Evolutionary conservation across 1,140 invertebrate genomes (phyloP).

Genomic region (Artemia franciscana): DNA sequence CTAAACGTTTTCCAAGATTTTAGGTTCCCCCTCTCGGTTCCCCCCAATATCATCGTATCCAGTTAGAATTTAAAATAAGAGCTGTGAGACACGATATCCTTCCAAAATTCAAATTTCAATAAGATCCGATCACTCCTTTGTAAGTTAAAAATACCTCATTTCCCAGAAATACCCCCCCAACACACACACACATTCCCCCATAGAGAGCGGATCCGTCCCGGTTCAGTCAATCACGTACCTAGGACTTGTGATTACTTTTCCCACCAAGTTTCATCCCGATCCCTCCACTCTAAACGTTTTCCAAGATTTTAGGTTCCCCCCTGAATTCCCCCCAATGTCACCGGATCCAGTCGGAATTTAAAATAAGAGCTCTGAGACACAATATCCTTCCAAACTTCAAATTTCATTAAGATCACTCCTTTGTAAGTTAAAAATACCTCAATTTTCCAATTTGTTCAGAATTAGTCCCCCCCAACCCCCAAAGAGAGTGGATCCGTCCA

Average conservation of each 20-base stretch:
- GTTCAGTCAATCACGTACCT: neutral
- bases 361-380: neutral
- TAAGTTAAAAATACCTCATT: too few species aligned
- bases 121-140: too few species aligned
- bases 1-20: neutral
- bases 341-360: neutral
- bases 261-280: neutral
- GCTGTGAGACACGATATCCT: too few species aligned
- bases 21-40: neutral
- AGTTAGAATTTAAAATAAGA: neutral
- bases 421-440: too few species aligned
- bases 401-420: too few species aligned
- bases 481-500: too few species aligned
- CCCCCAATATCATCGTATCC: neutral
- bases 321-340: neutral
- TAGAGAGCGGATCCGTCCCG: neutral
- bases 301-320: neutral
- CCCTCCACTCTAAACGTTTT: neutral
- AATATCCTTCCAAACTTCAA: neutral
- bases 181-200: neutral
- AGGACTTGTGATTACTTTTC: neutral
- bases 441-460: too few species aligned
- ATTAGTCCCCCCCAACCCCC: too few species aligned
- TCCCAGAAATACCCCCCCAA: too few species aligned
- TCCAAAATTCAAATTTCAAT: too few species aligned